phyloP scores from a whole-genome alignment of 2,797 vertebrate genomes.

The Gobionotothen gibberifrons region DNA sequence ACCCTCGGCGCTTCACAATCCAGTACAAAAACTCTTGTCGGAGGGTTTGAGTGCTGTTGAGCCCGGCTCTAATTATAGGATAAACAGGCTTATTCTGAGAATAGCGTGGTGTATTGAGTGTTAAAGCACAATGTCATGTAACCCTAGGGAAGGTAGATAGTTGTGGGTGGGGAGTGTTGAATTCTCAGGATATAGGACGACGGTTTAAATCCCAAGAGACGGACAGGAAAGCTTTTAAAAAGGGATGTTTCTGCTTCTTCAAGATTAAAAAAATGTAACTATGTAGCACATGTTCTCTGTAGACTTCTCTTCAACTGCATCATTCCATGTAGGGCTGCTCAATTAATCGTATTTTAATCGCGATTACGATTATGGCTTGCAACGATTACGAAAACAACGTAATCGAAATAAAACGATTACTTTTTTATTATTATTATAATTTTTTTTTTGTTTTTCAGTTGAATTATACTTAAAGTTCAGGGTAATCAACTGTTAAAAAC shows the following conservation, averaged over 20 bases:
- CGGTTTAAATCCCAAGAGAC: not conserved
- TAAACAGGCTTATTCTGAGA: constrained; percentile 81
- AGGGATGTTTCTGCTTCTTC: not conserved
- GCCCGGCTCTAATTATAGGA: constrained; percentile 81
- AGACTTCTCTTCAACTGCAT: not conserved
- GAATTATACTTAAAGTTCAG: too few relatives aligned
- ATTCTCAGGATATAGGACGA: constrained; percentile 44
- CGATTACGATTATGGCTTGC: too few relatives aligned
- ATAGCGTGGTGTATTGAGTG: constrained; percentile 62
- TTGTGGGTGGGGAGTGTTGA: constrained; percentile 7
- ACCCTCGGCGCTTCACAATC: constrained; percentile 54
- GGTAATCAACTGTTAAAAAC: too few relatives aligned
- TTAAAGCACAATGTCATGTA: constrained; percentile 69
- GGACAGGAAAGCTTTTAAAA: not conserved
- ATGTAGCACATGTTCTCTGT: not conserved
- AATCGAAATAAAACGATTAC: too few relatives aligned
- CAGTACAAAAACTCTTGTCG: constrained; percentile 71
- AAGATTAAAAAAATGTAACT: not conserved
- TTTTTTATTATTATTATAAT: too few relatives aligned
- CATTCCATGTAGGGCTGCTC: too few relatives aligned
- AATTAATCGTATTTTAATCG: too few relatives aligned
- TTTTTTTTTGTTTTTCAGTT: too few relatives aligned
- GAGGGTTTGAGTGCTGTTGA: constrained; percentile 72
- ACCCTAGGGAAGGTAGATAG: constrained; percentile 46
- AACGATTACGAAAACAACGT: too few relatives aligned